phyloP scores from a whole-genome alignment of 2,113 vertebrate genomes.

The Platycercus adscitus region DNA sequence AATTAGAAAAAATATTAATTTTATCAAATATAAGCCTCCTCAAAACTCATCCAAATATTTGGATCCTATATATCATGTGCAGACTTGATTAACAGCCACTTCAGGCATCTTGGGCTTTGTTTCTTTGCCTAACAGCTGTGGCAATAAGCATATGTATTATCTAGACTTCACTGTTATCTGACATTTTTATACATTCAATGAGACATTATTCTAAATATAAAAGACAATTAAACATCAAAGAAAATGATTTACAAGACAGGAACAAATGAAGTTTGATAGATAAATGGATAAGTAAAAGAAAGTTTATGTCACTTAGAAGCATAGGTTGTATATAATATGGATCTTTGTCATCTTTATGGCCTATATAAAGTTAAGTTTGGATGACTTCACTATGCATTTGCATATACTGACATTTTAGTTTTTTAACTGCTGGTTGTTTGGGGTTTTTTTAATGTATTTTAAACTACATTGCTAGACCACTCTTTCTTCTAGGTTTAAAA shows the following conservation, averaged over 20 bases:
- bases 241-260: neutral
- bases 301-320: neutral
- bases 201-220: neutral
- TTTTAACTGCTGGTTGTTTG: neutral
- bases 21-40: neutral
- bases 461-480: neutral
- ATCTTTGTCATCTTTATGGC: neutral
- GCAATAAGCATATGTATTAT: neutral
- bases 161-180: neutral
- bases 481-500: neutral
- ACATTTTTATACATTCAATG: neutral
- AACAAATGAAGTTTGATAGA: neutral
- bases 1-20: neutral
- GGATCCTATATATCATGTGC: neutral
- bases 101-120: neutral
- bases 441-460: neutral
- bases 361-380: neutral
- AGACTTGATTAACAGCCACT: neutral
- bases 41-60: neutral
- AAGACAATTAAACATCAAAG: neutral
- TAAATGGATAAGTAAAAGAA: neutral
- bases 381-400: neutral
- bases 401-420: neutral
- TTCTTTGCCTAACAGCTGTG: neutral
- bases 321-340: neutral